These are phyloP conservation scores for Lepidochitona cinerea DNA, from an alignment of 2,888 invertebrate genomes.

Conservation along the genomic window DNA sequence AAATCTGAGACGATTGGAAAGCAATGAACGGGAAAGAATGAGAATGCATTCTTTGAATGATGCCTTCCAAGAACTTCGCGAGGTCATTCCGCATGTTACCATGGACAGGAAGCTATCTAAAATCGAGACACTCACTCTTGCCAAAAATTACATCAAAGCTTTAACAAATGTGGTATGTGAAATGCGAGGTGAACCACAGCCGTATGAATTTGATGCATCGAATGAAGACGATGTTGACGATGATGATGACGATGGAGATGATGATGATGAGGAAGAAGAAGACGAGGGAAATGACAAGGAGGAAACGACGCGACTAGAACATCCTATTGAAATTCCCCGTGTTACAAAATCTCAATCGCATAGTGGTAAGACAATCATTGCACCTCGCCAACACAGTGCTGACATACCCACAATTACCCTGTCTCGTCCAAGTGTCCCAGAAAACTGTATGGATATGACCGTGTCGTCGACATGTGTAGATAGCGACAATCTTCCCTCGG, in stretches of 20 bases:
- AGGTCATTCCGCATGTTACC: slow-evolving; percentile 89
- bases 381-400: neutral
- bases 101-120: slow-evolving; percentile 88
- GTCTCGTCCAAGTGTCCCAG: neutral
- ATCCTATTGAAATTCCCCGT: neutral
- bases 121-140: slow-evolving; percentile 89
- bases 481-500: neutral
- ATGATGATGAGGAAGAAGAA: neutral
- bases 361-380: neutral
- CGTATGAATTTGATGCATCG: slow-evolving; percentile 74
- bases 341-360: neutral
- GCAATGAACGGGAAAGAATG: slow-evolving; percentile 92
- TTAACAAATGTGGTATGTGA: slow-evolving; percentile 88
- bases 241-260: slow-evolving; percentile 32
- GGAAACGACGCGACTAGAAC: neutral
- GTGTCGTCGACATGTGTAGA: neutral
- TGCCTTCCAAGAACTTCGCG: slow-evolving; percentile 88
- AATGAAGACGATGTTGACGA: slow-evolving; percentile 26
- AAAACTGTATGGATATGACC: neutral
- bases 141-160: slow-evolving; percentile 92
- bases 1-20: slow-evolving; percentile 88
- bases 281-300: slow-evolving; percentile 17
- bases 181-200: slow-evolving; percentile 81
- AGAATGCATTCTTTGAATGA: slow-evolving; percentile 93
- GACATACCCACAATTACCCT: neutral